Base-by-base conservation (phyloP, 2,113 vertebrate genomes). In the Grus americana region DNA sequence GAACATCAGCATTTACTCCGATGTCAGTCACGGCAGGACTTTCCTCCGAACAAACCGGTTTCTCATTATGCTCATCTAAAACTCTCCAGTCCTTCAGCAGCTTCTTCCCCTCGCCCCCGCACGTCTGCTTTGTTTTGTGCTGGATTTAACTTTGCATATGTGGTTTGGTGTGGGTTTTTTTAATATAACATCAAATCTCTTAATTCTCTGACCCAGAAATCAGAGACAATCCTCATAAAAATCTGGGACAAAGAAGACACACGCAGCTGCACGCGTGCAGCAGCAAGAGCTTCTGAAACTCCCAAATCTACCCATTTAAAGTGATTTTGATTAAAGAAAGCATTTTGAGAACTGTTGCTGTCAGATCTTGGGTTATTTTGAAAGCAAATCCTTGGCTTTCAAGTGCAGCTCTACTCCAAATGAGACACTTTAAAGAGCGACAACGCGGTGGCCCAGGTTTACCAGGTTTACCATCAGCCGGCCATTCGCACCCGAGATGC, bases 121-220 rank as follows among this genome's bases (percentile, higher is more conserved):
- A 65, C 3, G 17, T 71, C 76, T 73, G 88, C 79, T 95, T 93
- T 95, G 79, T 95, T 96, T 96, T 91, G 81, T 42, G 4, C 50
- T 49, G 86, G 93, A 86, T 92, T 97, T 96, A 84, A 97, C 88
- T 92, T 96, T 74, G 87, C 59, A 36, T 93, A 52, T 71, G 73
- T 61, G 78, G 80, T 68, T 92, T 72, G 94, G 89, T 95, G 83
- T 74, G 59, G 29, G 15, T 9, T 88, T 65, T 93, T 94, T 94
- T 84, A 93, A 95, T 74, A 65, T 91, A 96, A 95, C 95, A 95
- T 95, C 93, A 95, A 96, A 97, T 97, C 97, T 97, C 96, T 96
- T 97, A 97, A 97, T 97, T 97, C 97, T 97, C 86, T 97, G 97
- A 97, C 96, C 97, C 86, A 97, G 96, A 97, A 97, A 97, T 83